A percentile compares a stretch with the other conserved stretches of the same genome.
phyloP scores from a whole-genome alignment of 1,140 invertebrate genomes.

The Phortica variegata region DNA sequence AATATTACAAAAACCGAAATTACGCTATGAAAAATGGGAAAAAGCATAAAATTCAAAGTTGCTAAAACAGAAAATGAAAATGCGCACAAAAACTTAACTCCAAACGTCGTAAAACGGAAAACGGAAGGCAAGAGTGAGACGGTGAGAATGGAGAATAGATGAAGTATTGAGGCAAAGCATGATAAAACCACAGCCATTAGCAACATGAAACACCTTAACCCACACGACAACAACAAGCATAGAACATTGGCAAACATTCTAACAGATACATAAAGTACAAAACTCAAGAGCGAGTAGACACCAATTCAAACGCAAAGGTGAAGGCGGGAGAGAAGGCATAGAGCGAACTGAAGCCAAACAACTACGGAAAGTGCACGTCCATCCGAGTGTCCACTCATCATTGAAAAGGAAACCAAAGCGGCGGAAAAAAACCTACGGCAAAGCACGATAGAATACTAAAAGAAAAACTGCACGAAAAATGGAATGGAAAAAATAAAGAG shows the following conservation, averaged over 20 bases:
- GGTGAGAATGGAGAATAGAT: too few relatives aligned
- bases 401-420: conserved; percentile 34
- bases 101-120: too few relatives aligned
- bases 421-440: conserved; percentile 45
- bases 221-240: not conserved
- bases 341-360: conserved; percentile 35
- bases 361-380: conserved; percentile 15
- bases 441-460: conserved; percentile 16
- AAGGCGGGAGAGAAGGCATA: not conserved
- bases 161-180: too few relatives aligned
- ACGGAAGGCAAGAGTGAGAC: too few relatives aligned
- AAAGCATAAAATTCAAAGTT: too few relatives aligned
- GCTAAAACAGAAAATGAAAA: too few relatives aligned
- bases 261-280: conserved; percentile 20
- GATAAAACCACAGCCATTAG: conserved; percentile 17
- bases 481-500: too few relatives aligned
- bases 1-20: too few relatives aligned
- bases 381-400: conserved; percentile 8
- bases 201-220: conserved; percentile 45
- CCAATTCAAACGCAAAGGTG: conserved; percentile 7
- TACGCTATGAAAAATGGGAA: too few relatives aligned
- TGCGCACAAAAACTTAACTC: too few relatives aligned
- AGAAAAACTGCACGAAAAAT: too few relatives aligned
- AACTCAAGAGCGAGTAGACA: conserved; percentile 22
- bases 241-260: conserved; percentile 7